Evolutionary conservation across 1,140 invertebrate genomes (phyloP), one percentile per base, ranked within the genome.

Genomic region (Drosophila subobscura): DNA sequence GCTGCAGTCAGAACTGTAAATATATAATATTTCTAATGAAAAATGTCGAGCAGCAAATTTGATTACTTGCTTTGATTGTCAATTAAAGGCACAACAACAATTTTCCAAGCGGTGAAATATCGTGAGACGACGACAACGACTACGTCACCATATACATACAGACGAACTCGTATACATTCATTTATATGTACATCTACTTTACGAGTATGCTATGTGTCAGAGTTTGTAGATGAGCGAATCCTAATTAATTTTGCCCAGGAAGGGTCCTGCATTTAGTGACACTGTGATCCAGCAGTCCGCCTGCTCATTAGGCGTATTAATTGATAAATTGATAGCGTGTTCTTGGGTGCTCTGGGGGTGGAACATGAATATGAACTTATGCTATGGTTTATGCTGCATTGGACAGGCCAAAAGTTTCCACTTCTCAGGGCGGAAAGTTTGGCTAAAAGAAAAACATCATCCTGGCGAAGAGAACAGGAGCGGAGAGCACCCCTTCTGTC

Each of bases 21-120:
- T 86, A 81, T 78, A 75, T 86, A 86, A 86, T 86, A 86, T 88
- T 86, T 86, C 83, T 86, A 86, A 86, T 86, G 81, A 86, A 86
- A 86, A 86, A 88, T 81, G 81, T 88, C 83, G 77, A 85, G 83
- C 74, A 73, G 83, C 77, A 86, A 86, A 86, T 86, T 86, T 86
- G 81, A 86, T 86, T 86, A 86, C 64, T 75, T 57, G 81, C 81
- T 86, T 86, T 86, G 81, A 86, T 86, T 86, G 81, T 86, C 81
- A 86, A 86, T 86, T 86, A 88, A 86, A 85, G 83, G 33, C 73
- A 45, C 73, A 88, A 72, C 83, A 86, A 88, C 83, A 81, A 81
- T 81, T 86, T 77, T 61, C 83, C 4, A 47, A 74, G 57, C 51
- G 37, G 59, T 50, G 61, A 57, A 81, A 86, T 65, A 77, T 85